Evolutionary conservation across 2,797 vertebrate species (phyloP).

Genomic region (Artibeus lituratus): DNA sequence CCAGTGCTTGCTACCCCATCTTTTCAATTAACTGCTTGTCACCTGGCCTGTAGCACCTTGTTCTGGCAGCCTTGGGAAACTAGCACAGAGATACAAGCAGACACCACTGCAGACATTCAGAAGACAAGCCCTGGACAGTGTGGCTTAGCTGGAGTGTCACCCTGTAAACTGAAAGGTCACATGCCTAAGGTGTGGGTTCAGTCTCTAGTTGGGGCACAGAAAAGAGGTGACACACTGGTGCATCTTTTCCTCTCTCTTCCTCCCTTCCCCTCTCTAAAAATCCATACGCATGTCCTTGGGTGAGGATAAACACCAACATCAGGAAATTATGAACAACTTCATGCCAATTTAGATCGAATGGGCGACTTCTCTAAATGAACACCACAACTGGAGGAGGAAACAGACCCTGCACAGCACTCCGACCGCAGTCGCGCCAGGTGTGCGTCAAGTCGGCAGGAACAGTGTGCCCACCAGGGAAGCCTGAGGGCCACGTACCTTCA

Average conservation of each 20-base stretch:
- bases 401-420: neutral
- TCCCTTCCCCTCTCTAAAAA: neutral
- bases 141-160: neutral
- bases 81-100: neutral
- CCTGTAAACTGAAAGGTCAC: neutral
- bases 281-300: neutral
- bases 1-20: neutral
- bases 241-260: no score
- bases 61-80: neutral
- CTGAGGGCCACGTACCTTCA: neutral
- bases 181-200: neutral
- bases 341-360: neutral
- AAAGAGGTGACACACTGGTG: no score
- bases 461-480: no score
- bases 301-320: neutral
- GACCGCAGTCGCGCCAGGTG: neutral
- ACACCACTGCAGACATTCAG: no score
- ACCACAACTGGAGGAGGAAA: neutral
- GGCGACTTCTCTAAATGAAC: neutral
- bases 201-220: no score
- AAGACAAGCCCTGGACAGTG: neutral
- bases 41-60: neutral
- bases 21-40: neutral
- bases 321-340: neutral
- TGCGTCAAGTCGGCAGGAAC: no score